These are phyloP conservation scores for Pangasius macronema DNA, from an alignment of 2,797 vertebrate genomes.

Conservation along the genomic window DNA sequence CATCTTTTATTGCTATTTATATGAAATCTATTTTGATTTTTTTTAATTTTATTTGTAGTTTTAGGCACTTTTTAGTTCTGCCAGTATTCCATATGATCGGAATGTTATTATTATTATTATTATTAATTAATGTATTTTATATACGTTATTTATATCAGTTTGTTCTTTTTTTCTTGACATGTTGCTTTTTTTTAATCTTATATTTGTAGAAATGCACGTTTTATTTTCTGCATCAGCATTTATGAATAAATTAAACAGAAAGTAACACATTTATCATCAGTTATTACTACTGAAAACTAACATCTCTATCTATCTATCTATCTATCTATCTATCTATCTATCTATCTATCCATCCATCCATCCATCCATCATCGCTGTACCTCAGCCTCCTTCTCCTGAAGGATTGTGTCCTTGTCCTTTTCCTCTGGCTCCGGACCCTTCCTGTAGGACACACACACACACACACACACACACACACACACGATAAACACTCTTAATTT, in stretches of 20 bases:
- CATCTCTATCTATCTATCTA: neutral
- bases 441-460: conserved; percentile 64
- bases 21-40: too few relatives aligned
- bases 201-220: neutral
- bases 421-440: conserved; percentile 92
- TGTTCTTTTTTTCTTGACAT: neutral
- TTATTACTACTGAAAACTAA: neutral
- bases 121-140: too few relatives aligned
- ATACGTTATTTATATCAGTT: too few relatives aligned
- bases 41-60: too few relatives aligned
- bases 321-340: too few relatives aligned
- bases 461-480: neutral
- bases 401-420: conserved; percentile 95
- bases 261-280: neutral
- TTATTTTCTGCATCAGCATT: neutral
- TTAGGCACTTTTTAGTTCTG: too few relatives aligned
- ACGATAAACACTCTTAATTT: neutral
- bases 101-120: neutral
- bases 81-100: neutral
- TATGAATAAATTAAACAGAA: neutral
- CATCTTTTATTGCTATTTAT: too few relatives aligned
- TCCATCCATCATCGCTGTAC: too few relatives aligned
- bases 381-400: conserved; percentile 98
- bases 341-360: too few relatives aligned
- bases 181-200: neutral